Base-by-base conservation (phyloP, 2,797 vertebrate genomes). In the Chaetodon trifasciatus region DNA sequence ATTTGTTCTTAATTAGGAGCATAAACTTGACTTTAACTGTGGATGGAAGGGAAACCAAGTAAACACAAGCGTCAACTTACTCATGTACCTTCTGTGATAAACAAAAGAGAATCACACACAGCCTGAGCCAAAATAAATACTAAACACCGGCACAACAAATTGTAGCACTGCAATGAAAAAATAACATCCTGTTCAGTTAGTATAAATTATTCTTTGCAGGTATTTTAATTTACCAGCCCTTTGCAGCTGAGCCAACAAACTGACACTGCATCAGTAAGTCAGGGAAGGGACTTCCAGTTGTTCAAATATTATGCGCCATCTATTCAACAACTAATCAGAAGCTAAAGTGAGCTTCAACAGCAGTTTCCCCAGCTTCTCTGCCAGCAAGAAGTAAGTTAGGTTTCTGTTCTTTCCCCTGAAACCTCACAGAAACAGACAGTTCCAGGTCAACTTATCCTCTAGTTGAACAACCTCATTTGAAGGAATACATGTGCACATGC, bases 381-480 rank as follows among this genome's bases (percentile, higher is more conserved):
- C 37, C 40, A 60, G 12, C 71, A 62, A 65, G 19, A 63, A 11
- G 17, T 4, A 6, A 47, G 9, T 58, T 44, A 40, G n/a, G 19
- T 67, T 80, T 74, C 24, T 49, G 9, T 73, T 12, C 55, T 46
- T 42, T 70, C 9, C 44, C 64, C 46, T 70, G 73, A 35, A n/a
- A 55, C 68, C 57, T 74, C 58, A 23, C 37, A 21, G 28, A 78
- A 73, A 77, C 24, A 65, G 74, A 79, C 74, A 76, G 46, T 76
- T 78, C 13, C 24, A 74, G 81, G 79, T 86, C 78, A 74, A 32
- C 68, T 21, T 12, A 49, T 66, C 55, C 44, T 72, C 28, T 62
- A 5, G 12, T 50, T 35, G 28, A 71, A 78, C 8, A 70, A 79
- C 55, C 28, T 62, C 21, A 58, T 80, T 39, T 69, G 23, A 78